These are phyloP conservation scores for Polyergus mexicanus DNA, from an alignment of 1,140 invertebrate species.

Conservation along the genomic window DNA sequence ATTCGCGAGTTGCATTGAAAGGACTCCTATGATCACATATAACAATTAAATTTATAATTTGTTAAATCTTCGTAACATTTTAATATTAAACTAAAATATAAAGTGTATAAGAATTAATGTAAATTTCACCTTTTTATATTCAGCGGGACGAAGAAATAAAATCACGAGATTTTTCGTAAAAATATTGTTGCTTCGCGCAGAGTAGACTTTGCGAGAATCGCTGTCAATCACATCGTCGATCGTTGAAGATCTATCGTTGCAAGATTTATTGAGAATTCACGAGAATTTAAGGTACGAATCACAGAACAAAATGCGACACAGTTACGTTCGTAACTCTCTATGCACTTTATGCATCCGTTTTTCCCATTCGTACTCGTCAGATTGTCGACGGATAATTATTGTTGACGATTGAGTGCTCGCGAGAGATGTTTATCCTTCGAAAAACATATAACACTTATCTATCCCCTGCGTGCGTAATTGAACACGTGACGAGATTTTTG, in stretches of 20 bases:
- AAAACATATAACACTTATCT: slow-evolving; percentile 47
- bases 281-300: background rate
- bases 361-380: slow-evolving; percentile 67
- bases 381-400: slow-evolving; percentile 68
- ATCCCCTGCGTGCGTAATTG: background rate
- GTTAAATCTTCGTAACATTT: background rate
- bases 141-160: background rate
- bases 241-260: background rate
- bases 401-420: slow-evolving; percentile 48
- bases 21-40: background rate
- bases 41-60: background rate
- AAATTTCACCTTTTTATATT: background rate
- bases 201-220: background rate
- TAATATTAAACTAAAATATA: background rate
- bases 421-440: slow-evolving; percentile 54
- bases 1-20: slow-evolving; percentile 9
- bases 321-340: background rate
- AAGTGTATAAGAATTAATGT: too few relatives aligned
- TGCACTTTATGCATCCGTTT: background rate
- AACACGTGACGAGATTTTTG: background rate
- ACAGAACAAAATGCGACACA: background rate
- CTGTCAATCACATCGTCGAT: background rate
- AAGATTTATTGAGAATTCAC: background rate
- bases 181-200: background rate
- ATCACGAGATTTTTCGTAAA: background rate